Evolutionary conservation across 1,140 invertebrate species (phyloP).

Genomic region (Campoletis sonorensis): DNA sequence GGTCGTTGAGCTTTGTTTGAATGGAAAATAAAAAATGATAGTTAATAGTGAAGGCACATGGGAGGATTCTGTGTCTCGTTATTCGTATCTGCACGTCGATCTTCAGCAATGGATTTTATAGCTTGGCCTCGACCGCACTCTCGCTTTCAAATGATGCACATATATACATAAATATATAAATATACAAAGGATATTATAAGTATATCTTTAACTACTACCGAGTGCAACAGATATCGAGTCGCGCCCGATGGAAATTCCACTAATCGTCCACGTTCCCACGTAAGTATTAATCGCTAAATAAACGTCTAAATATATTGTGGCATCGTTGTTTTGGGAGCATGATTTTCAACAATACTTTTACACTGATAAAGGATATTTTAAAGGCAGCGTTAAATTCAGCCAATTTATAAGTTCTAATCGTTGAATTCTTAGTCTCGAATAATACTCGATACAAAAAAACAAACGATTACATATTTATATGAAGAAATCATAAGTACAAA

Average conservation of each 20-base stretch:
- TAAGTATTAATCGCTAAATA: constrained; percentile 21
- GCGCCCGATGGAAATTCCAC: constrained; percentile 52
- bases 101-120: constrained; percentile 32
- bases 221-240: constrained; percentile 45
- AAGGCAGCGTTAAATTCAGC: constrained; percentile 36
- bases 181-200: neutral
- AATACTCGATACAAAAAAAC: constrained; percentile 5
- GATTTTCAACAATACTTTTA: constrained; percentile 20
- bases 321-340: constrained; percentile 25
- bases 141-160: constrained; percentile 31
- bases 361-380: constrained; percentile 24
- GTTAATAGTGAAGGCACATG: neutral
- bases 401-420: neutral
- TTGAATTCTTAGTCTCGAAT: neutral
- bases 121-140: constrained; percentile 40
- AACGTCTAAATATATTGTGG: constrained; percentile 10
- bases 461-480: neutral
- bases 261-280: constrained; percentile 56
- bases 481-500: neutral
- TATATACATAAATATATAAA: neutral
- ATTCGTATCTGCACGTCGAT: constrained; percentile 15
- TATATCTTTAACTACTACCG: neutral
- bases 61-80: neutral
- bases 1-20: constrained; percentile 10
- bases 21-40: constrained; percentile 5